Conservation (phyloP, 2,113 vertebrate genomes). For the Steatornis caripensis region DNA sequence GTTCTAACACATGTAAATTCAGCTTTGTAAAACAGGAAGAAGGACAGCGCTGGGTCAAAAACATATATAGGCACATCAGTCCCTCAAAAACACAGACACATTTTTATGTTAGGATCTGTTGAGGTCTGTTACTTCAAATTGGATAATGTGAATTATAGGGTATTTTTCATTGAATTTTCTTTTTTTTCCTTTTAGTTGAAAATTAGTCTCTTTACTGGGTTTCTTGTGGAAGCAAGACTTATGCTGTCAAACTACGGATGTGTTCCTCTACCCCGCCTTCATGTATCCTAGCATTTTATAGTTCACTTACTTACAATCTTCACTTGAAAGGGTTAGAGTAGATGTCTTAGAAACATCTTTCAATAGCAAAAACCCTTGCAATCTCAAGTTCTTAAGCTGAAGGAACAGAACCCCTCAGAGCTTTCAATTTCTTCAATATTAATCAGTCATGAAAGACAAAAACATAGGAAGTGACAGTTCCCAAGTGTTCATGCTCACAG, state of each 20-base stretch:
- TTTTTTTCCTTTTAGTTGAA: not conserved
- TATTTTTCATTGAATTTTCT: not conserved
- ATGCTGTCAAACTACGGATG: not conserved
- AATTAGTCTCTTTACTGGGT: not conserved
- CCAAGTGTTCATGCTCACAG: not conserved
- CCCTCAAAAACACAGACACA: not conserved
- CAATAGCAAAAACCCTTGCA: not conserved
- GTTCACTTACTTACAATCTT: not conserved
- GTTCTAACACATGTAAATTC: not conserved
- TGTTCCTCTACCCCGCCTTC: not conserved
- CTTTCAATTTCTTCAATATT: not conserved
- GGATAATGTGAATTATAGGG: not conserved
- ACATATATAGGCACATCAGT: not conserved
- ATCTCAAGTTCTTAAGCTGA: not conserved
- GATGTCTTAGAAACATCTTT: not conserved
- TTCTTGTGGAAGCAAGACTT: not conserved
- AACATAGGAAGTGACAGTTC: not conserved
- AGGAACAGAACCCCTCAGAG: not conserved
- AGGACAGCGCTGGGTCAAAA: not conserved
- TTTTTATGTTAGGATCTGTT: not conserved
- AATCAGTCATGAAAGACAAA: not conserved
- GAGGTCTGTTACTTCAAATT: not conserved
- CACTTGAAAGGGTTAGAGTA: not conserved
- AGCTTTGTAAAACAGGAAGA: not conserved
- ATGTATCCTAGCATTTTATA: not conserved